These are phyloP conservation scores for Tragulus kanchil DNA, from an alignment of 2,113 vertebrate species.

Conservation along the genomic window DNA sequence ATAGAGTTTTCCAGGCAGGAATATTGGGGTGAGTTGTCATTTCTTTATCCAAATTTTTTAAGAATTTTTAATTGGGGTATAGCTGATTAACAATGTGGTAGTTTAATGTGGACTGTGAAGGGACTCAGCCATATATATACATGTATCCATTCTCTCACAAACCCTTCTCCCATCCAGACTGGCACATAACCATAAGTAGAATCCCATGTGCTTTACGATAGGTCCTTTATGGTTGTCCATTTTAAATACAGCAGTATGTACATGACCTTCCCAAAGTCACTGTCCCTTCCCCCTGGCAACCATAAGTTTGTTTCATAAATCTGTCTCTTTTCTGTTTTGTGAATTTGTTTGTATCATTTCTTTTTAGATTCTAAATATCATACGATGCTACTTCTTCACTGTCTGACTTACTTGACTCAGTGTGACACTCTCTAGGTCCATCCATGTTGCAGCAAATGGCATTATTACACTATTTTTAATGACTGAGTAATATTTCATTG, in stretches of 20 bases:
- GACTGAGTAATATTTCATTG: background rate
- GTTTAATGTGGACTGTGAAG: background rate
- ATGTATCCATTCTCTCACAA: background rate
- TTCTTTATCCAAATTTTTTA: no score
- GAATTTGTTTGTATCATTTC: background rate
- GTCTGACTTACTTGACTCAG: background rate
- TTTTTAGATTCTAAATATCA: background rate
- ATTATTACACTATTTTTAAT: background rate
- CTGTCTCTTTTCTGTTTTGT: background rate
- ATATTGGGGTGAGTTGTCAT: no score
- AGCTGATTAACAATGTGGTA: background rate
- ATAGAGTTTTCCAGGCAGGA: no score
- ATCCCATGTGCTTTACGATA: background rate
- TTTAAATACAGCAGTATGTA: background rate
- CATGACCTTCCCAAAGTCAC: background rate
- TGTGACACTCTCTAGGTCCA: background rate
- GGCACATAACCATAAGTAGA: background rate
- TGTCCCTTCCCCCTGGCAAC: background rate
- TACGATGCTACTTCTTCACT: background rate
- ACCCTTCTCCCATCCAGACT: background rate
- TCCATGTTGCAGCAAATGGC: background rate
- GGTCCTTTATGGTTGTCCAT: background rate
- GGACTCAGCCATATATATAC: background rate
- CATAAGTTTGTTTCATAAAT: background rate
- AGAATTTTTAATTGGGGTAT: background rate